Base-by-base conservation (phyloP, 2,888 invertebrate species). In the Julus scanicus region DNA sequence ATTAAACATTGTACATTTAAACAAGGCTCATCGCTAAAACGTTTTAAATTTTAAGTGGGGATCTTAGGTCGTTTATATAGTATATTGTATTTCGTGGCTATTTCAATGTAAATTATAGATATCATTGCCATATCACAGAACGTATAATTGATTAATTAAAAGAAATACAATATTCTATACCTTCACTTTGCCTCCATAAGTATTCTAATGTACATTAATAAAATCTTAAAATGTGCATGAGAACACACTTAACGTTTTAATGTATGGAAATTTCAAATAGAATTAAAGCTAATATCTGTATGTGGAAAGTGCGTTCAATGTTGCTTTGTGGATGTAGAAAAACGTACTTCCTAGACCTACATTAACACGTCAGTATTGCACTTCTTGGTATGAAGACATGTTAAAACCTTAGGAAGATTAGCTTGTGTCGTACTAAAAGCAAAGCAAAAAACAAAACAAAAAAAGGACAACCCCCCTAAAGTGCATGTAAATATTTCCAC, bases 401-500 rank as follows among this genome's bases (percentile, higher is more conserved):
- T 20, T 29, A 9, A 80, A 29, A 80, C 13, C 11, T 80, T 80
- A 13, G 29, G 13, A 29, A 37, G 8, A 80, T 37, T 80, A 80
- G 37, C 13, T 13, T 20, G 80, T 15, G 29, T 80, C 9, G 20
- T 71, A 20, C 8, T 80, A 37, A 80, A 80, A 80, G 37, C 11
- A 80, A 80, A 80, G 29, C 9, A 20, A 37, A 80, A 80, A 37
- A 37, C 29, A 37, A 29, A 44, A 44, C 44, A 44, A 44, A 44
- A 44, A 44, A 29, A 29, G 29, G 29, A 44, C 44, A 44, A 44
- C 44, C 44, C 44, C 44, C 44, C 44, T 44, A 44, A 80, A 80
- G 80, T 37, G 80, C 29, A 37, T 80, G 80, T 80, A 80, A 80
- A 80, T 37, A 80, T 37, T 80, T 80, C 37, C 80, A 80, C 80